Base-by-base conservation (phyloP, 2,113 vertebrate genomes). In the Todiramphus saurophagus region DNA sequence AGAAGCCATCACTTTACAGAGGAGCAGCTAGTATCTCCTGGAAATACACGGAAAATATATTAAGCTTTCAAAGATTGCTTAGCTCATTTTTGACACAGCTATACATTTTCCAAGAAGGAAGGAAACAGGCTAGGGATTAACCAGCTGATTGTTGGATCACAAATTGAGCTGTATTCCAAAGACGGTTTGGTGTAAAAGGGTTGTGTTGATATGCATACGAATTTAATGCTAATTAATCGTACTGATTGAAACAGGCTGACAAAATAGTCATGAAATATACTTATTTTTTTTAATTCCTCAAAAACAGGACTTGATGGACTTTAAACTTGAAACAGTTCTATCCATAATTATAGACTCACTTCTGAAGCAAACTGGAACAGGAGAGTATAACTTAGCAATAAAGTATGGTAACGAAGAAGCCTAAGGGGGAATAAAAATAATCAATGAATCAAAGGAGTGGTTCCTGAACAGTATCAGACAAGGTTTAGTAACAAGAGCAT, bases 181-280 rank as follows among this genome's bases (percentile, higher is more conserved):
- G 21, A 51, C 12, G 75, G 10, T 76, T 77, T 67, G 7, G 8
- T 72, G 14, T 78, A 73, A 88, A 91, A 75, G 7, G 5, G 14
- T n/a, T 63, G 24, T 68, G 12, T 48, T 44, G 63, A 16, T 53
- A 89, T 63, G 37, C 23, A 77, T 90, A 31, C 80, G 63, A 81
- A 95, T 86, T 86, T 95, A 68, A 82, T 95, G 94, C 77, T 84
- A 90, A 94, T 96, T 97, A 94, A 82, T 37, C 23, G 20, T 76
- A 97, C 78, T 91, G 92, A 95, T 91, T 85, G 70, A 95, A 93
- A 73, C 30, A 59, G 16, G 8, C 53, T n/a, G 56, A 82, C 59
- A 93, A 94, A 93, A 87, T 48, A 92, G 53, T 46, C 8, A 84
- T 5, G 27, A 67, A 63, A 37, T 1, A 1, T 12, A 51, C 24